A percentile compares a stretch with the other conserved stretches of the same genome.
These are phyloP conservation scores for Valencia hispanica DNA, from an alignment of 2,797 vertebrate genomes.

Conservation along the genomic window DNA sequence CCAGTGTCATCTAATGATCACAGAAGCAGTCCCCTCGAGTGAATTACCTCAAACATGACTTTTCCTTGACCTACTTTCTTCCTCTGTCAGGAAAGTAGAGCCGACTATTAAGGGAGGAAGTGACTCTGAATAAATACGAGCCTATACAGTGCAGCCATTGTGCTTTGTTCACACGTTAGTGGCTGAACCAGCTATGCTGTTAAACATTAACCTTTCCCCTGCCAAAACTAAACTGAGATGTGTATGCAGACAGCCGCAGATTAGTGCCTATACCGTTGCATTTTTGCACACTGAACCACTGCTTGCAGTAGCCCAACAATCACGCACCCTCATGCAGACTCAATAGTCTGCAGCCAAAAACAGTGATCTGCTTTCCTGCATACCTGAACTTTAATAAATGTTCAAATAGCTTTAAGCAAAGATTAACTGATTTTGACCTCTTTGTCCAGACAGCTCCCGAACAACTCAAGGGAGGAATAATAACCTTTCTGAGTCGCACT, in stretches of 20 bases:
- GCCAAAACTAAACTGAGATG: slow-evolving; percentile 49
- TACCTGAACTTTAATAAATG: slow-evolving; percentile 46
- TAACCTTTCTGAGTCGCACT: neutral
- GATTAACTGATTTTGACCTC: slow-evolving; percentile 42
- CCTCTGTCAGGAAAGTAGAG: slow-evolving; percentile 73
- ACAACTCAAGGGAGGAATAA: slow-evolving; percentile 30
- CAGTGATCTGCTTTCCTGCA: slow-evolving; percentile 20
- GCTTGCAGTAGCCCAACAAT: neutral
- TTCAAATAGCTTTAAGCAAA: slow-evolving; percentile 35
- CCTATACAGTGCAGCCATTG: slow-evolving; percentile 82
- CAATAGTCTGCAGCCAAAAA: slow-evolving; percentile 2
- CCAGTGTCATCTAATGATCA: slow-evolving; percentile 82
- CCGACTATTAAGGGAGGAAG: slow-evolving; percentile 83
- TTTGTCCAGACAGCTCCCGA: slow-evolving; percentile 41
- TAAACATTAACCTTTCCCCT: slow-evolving; percentile 80
- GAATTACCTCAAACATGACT: slow-evolving; percentile 86
- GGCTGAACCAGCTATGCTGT: slow-evolving; percentile 73
- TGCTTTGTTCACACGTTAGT: slow-evolving; percentile 82
- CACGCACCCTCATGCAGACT: neutral
- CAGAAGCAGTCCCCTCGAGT: slow-evolving; percentile 69
- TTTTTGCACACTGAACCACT: slow-evolving; percentile 21
- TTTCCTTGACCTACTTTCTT: slow-evolving; percentile 81
- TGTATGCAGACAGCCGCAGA: slow-evolving; percentile 21
- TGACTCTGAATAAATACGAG: slow-evolving; percentile 83
- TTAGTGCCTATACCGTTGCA: slow-evolving; percentile 13